Conservation (phyloP, 2,888 invertebrate genomes). For the Andrena flavipes region DNA sequence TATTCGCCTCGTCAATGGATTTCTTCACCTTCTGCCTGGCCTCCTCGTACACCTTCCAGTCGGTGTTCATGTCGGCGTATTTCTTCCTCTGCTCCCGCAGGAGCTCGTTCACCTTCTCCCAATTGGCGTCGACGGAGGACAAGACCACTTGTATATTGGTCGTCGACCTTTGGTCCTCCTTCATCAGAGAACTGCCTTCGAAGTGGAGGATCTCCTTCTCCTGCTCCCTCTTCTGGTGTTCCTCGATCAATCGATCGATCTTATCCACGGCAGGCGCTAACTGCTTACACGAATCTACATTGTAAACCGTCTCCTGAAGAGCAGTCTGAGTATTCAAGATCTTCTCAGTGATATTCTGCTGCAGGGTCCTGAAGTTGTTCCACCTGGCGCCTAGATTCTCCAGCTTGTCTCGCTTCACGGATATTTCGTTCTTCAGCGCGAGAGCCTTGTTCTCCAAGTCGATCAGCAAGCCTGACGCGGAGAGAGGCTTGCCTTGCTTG, state of each 20-base stretch:
- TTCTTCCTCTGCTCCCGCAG: constrained; percentile 91
- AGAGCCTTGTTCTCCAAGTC: constrained; percentile 91
- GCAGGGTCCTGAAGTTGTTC: constrained; percentile 91
- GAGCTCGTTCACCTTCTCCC: constrained; percentile 92
- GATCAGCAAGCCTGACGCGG: constrained; percentile 90
- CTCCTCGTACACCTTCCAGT: constrained; percentile 91
- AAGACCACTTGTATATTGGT: constrained; percentile 92
- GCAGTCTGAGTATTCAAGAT: constrained; percentile 87
- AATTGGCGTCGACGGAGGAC: constrained; percentile 91
- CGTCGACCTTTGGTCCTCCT: constrained; percentile 92
- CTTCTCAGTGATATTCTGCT: constrained; percentile 89
- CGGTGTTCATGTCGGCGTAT: constrained; percentile 90
- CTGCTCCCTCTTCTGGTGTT: constrained; percentile 87
- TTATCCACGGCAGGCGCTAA: constrained; percentile 85
- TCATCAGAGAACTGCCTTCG: constrained; percentile 92
- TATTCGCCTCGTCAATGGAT: constrained; percentile 90
- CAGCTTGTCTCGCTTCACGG: constrained; percentile 88
- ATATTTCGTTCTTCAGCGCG: constrained; percentile 88
- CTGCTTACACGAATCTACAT: constrained; percentile 85
- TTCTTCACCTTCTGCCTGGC: constrained; percentile 89
- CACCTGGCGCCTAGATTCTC: constrained; percentile 91
- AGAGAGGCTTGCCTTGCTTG: constrained; percentile 89
- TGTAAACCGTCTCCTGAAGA: constrained; percentile 87
- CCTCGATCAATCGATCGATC: constrained; percentile 86
- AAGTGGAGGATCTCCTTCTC: constrained; percentile 91